A percentile compares a stretch with the other conserved stretches of the same genome.
Conservation (phyloP, 2,888 invertebrate genomes). For the Ferdinandea cuprea region DNA sequence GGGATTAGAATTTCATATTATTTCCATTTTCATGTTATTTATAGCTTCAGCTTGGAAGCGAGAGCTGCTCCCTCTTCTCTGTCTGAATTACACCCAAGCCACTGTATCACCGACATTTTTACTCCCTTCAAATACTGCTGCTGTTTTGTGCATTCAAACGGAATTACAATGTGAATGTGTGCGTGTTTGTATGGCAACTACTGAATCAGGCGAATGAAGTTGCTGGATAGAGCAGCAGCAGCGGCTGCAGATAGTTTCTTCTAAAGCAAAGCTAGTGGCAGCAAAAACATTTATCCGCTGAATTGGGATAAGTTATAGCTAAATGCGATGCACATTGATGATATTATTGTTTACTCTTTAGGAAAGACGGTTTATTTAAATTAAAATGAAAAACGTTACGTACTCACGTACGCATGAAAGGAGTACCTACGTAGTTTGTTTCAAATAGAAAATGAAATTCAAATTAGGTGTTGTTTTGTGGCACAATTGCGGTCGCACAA, state of each 20-base stretch:
- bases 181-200: conserved; percentile 55
- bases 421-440: too few relatives aligned
- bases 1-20: conserved; percentile 68
- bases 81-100: conserved; percentile 43
- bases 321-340: conserved; percentile 60
- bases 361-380: conserved; percentile 65
- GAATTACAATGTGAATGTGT: conserved; percentile 53
- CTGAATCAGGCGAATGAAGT: conserved; percentile 14
- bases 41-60: conserved; percentile 25
- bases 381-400: conserved; percentile 47
- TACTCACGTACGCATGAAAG: conserved; percentile 23
- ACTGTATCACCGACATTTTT: neutral
- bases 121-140: conserved; percentile 33
- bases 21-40: conserved; percentile 67
- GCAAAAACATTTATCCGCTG: conserved; percentile 45
- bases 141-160: conserved; percentile 70
- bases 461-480: conserved; percentile 55
- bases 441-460: conserved; percentile 52
- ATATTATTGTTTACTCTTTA: conserved; percentile 67
- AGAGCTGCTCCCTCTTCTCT: neutral
- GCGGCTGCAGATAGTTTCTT: conserved; percentile 49
- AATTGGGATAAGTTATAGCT: conserved; percentile 64
- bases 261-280: neutral
- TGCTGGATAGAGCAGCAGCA: too few relatives aligned
- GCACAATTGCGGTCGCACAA: conserved; percentile 29